Percentiles rank a stretch among this genome's conserved stretches.
Conservation (phyloP, 1,140 invertebrate species). For the Chlorops oryzae region DNA sequence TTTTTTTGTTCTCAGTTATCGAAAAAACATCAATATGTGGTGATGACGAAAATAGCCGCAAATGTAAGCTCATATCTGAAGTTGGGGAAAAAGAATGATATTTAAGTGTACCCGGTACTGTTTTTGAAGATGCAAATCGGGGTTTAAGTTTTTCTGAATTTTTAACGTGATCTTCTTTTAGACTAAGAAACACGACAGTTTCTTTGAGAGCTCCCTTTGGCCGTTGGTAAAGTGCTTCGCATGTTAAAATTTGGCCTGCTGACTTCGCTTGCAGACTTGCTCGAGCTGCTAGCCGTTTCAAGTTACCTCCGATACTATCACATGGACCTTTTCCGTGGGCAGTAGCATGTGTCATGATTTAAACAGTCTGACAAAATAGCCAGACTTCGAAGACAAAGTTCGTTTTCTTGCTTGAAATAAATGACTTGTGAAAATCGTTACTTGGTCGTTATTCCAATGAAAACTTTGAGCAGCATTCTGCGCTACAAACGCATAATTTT, state of each 20-base stretch:
- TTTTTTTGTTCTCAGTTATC: background rate
- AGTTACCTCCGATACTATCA: too few species aligned
- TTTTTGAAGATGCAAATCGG: background rate
- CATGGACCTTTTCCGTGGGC: background rate
- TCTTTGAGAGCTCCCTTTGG: too few species aligned
- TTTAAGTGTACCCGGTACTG: background rate
- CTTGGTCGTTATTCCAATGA: background rate
- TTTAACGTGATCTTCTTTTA: background rate
- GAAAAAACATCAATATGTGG: background rate
- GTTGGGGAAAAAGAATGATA: background rate
- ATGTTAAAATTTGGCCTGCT: background rate
- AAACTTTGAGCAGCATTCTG: background rate
- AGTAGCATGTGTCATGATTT: background rate
- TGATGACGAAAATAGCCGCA: background rate
- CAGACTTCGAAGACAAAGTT: background rate
- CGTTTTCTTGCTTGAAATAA: background rate
- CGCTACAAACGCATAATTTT: background rate
- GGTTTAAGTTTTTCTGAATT: background rate
- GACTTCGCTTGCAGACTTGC: background rate
- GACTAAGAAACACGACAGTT: background rate
- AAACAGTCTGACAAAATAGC: background rate
- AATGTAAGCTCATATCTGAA: background rate
- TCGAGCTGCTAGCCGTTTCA: too few species aligned
- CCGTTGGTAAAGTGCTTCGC: too few species aligned
- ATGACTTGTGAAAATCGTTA: background rate